Conservation (phyloP, 2,888 invertebrate genomes). For the Caradrina kadenii region DNA sequence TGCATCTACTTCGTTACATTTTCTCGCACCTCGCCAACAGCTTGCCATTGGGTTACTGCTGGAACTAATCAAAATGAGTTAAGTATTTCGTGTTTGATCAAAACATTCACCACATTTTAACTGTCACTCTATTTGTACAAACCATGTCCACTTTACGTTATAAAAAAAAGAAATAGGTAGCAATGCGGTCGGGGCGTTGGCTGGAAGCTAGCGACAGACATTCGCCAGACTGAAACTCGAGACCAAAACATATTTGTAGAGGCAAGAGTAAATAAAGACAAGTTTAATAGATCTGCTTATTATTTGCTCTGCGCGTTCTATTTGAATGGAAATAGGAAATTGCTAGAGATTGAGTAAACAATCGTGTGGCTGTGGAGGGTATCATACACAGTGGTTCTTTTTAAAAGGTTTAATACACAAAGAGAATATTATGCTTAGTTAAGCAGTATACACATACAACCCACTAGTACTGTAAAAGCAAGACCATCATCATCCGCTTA, state of each 20-base stretch:
- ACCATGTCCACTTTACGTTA: slow-evolving; percentile 39
- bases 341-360: not conserved
- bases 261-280: slow-evolving; percentile 44
- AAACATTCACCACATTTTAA: slow-evolving; percentile 25
- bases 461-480: not conserved
- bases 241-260: slow-evolving; percentile 45
- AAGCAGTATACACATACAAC: slow-evolving; percentile 1
- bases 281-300: slow-evolving; percentile 14
- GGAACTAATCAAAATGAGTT: slow-evolving; percentile 4
- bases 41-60: not conserved
- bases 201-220: slow-evolving; percentile 51
- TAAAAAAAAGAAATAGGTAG: slow-evolving; percentile 40
- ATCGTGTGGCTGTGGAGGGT: not conserved
- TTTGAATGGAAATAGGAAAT: slow-evolving; percentile 8
- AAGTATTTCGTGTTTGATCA: slow-evolving; percentile 17
- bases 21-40: slow-evolving; percentile 31
- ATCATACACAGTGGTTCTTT: not conserved
- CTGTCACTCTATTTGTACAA: slow-evolving; percentile 42
- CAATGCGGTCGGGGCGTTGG: slow-evolving; percentile 12
- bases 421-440: slow-evolving; percentile 5
- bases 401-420: not conserved
- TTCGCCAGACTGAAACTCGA: slow-evolving; percentile 53
- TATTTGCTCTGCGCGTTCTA: slow-evolving; percentile 21
- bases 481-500: too few relatives aligned
- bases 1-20: slow-evolving; percentile 15